Percentiles rank a stretch among this genome's conserved stretches.
These are phyloP conservation scores for Hyles vespertilio DNA, from an alignment of 1,140 invertebrate species.

Conservation along the genomic window DNA sequence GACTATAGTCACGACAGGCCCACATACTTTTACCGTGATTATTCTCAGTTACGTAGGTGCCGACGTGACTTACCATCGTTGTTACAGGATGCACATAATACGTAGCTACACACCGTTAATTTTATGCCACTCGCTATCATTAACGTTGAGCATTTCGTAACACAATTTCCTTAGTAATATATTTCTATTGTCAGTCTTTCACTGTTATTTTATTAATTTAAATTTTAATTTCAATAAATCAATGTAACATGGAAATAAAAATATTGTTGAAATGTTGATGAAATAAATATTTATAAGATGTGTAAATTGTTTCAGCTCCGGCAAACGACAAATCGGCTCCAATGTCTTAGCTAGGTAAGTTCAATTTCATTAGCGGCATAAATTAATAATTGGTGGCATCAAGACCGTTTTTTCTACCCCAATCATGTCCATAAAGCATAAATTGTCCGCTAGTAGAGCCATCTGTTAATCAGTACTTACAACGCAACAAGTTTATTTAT, in stretches of 20 bases:
- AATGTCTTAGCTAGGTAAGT: slow-evolving; percentile 90
- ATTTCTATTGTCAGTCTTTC: too few relatives aligned
- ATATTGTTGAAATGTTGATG: too few relatives aligned
- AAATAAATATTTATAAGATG: background rate
- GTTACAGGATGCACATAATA: too few relatives aligned
- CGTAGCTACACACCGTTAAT: too few relatives aligned
- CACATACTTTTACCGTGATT: slow-evolving; percentile 16
- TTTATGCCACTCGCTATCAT: too few relatives aligned
- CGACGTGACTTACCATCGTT: slow-evolving; percentile 11
- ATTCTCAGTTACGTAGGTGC: slow-evolving; percentile 1
- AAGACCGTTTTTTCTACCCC: background rate
- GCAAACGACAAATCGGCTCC: slow-evolving; percentile 85
- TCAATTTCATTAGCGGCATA: background rate
- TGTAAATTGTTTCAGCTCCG: slow-evolving; percentile 79
- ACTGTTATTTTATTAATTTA: too few relatives aligned
- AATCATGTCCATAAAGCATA: too few relatives aligned
- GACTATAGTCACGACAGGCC: background rate
- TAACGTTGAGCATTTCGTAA: too few relatives aligned
- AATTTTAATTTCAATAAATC: too few relatives aligned
- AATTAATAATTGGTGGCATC: background rate
- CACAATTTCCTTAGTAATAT: too few relatives aligned
- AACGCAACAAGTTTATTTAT: background rate
- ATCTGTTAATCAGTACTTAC: slow-evolving; percentile 27
- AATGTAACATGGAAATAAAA: too few relatives aligned
- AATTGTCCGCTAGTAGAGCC: slow-evolving; percentile 27